Evolutionary conservation across 2,113 vertebrate genomes (phyloP).

Genomic region (Thunnus maccoyii): DNA sequence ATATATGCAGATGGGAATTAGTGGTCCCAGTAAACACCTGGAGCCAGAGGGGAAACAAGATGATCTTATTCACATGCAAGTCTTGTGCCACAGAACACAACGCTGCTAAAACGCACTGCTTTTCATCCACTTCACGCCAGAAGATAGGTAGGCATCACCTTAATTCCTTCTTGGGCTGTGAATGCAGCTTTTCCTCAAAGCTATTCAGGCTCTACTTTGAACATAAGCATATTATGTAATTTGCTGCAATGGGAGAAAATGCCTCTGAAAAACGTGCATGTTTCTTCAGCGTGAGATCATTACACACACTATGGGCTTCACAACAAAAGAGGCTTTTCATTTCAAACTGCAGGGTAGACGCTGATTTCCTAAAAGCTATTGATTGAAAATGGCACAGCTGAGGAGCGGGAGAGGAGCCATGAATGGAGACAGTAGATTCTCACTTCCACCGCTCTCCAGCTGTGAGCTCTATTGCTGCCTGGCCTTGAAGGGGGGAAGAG

Average conservation of each 20-base stretch:
- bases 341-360: conserved; percentile 70
- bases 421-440: conserved; percentile 71
- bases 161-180: conserved; percentile 36
- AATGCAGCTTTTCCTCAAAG: conserved; percentile 32
- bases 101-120: conserved; percentile 39
- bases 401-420: conserved; percentile 66
- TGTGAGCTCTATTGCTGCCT: conserved; percentile 68
- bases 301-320: conserved; percentile 48
- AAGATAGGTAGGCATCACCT: conserved; percentile 64
- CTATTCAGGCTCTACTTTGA: conserved; percentile 59
- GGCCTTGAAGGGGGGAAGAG: conserved; percentile 48
- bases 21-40: conserved; percentile 77
- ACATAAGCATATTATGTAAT: conserved; percentile 70
- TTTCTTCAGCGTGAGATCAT: conserved; percentile 64
- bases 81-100: conserved; percentile 41
- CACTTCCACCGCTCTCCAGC: conserved; percentile 75
- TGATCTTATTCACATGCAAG: conserved; percentile 74
- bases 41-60: conserved; percentile 67
- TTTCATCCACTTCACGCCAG: conserved; percentile 48
- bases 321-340: conserved; percentile 80
- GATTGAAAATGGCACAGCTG: conserved; percentile 79
- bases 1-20: conserved; percentile 74
- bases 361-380: conserved; percentile 78
- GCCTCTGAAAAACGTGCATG: conserved; percentile 54
- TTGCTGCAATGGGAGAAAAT: conserved; percentile 57